Percentiles rank a stretch among this genome's conserved stretches.
These are phyloP conservation scores for Fragum fragum DNA, from an alignment of 2,888 invertebrate genomes.

Conservation along the genomic window DNA sequence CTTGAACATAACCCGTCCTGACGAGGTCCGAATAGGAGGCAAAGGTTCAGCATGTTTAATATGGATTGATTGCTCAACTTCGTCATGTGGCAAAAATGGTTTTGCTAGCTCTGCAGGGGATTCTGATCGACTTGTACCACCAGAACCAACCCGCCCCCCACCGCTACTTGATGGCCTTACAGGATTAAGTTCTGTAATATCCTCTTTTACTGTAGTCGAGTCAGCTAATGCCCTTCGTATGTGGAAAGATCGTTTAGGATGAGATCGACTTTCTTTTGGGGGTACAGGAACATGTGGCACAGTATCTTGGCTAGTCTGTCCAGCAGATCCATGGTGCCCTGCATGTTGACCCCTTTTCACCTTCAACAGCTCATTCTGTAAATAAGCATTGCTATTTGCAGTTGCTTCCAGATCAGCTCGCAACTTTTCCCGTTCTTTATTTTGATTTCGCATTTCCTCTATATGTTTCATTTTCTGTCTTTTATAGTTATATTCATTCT, in stretches of 20 bases:
- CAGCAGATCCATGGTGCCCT: conserved; percentile 44
- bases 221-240: conserved; percentile 57
- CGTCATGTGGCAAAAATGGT: conserved; percentile 71
- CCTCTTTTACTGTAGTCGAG: conserved; percentile 31
- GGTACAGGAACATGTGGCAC: conserved; percentile 64
- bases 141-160: conserved; percentile 60
- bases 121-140: conserved; percentile 72
- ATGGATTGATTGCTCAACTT: conserved; percentile 61
- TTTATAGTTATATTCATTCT: conserved; percentile 76
- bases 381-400: conserved; percentile 81
- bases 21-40: conserved; percentile 73
- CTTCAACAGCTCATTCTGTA: conserved; percentile 81
- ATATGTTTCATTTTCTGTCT: conserved; percentile 79
- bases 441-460: conserved; percentile 76
- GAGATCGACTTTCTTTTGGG: conserved; percentile 70
- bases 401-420: conserved; percentile 82
- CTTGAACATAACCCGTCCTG: conserved; percentile 60
- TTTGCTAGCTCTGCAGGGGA: conserved; percentile 74
- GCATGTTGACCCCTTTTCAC: conserved; percentile 70
- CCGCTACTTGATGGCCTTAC: conserved; percentile 67
- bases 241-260: conserved; percentile 62
- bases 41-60: conserved; percentile 68
- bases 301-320: conserved; percentile 51
- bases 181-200: conserved; percentile 59
- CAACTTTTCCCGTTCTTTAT: conserved; percentile 73